phyloP scores from a whole-genome alignment of 2,888 invertebrate genomes.

The Heterodera filipjevi region DNA sequence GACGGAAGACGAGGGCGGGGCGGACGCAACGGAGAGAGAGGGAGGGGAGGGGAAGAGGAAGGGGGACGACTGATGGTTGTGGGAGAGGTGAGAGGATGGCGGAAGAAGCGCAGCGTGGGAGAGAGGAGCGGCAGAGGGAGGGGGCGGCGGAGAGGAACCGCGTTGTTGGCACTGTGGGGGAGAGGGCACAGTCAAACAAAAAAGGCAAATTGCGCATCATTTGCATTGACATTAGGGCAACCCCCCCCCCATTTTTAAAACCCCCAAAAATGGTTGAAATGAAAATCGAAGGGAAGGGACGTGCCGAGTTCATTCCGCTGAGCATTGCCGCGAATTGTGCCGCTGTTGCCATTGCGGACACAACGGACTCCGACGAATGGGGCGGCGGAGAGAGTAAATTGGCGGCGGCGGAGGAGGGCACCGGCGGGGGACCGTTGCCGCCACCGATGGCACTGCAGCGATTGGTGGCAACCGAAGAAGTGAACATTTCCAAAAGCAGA shows the following conservation, averaged over 20 bases:
- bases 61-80: not conserved
- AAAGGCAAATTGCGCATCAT: too few species aligned
- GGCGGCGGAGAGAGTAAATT: not conserved
- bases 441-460: not conserved
- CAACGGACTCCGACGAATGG: not conserved
- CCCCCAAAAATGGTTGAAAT: too few species aligned
- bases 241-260: too few species aligned
- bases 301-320: slow-evolving; percentile 1
- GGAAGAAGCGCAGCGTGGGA: too few species aligned
- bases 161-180: not conserved
- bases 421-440: not conserved
- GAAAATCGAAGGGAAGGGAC: not conserved
- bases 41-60: not conserved
- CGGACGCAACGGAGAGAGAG: not conserved
- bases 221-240: too few species aligned
- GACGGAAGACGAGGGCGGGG: not conserved
- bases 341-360: slow-evolving; percentile 19
- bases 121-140: not conserved
- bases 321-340: slow-evolving; percentile 25
- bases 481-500: slow-evolving; percentile 21
- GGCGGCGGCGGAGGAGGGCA: not conserved
- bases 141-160: not conserved
- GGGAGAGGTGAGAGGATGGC: not conserved
- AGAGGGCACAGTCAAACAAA: too few species aligned
- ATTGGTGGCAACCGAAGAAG: not conserved